Conservation (phyloP, 2,797 vertebrate species). For the Pygocentrus nattereri region DNA sequence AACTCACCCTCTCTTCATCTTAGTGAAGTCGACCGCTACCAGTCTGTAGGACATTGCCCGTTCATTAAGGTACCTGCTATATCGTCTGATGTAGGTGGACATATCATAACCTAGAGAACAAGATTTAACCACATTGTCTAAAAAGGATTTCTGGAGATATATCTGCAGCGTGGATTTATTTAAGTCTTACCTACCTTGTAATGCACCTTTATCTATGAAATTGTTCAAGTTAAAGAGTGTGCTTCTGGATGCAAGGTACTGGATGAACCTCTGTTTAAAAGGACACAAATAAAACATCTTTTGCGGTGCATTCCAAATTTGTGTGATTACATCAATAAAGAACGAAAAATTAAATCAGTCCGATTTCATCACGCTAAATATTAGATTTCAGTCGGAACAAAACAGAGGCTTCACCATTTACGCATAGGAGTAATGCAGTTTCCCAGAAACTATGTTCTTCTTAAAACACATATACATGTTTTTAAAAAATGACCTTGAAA, state of each 20-base stretch:
- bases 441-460: not conserved
- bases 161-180: not conserved
- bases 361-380: no score
- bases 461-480: not conserved
- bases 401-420: not conserved
- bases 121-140: slow-evolving; percentile 19
- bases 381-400: not conserved
- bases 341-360: no score
- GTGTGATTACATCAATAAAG: no score
- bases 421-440: not conserved
- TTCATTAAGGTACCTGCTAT: slow-evolving; percentile 97
- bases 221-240: slow-evolving; percentile 97
- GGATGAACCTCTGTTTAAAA: slow-evolving; percentile 90
- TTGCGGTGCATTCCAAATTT: no score
- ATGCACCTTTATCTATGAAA: slow-evolving; percentile 95
- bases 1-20: slow-evolving; percentile 94
- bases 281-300: not conserved
- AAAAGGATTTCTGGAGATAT: not conserved
- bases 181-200: slow-evolving; percentile 88
- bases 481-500: slow-evolving; percentile 11
- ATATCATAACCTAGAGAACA: slow-evolving; percentile 87
- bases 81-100: slow-evolving; percentile 96
- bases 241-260: slow-evolving; percentile 95
- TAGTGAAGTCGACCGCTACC: slow-evolving; percentile 95
- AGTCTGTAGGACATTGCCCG: slow-evolving; percentile 95